Evolutionary conservation across 23 tunicate genomes (phyloP).

Genomic region (Trididemnum miniatum): DNA sequence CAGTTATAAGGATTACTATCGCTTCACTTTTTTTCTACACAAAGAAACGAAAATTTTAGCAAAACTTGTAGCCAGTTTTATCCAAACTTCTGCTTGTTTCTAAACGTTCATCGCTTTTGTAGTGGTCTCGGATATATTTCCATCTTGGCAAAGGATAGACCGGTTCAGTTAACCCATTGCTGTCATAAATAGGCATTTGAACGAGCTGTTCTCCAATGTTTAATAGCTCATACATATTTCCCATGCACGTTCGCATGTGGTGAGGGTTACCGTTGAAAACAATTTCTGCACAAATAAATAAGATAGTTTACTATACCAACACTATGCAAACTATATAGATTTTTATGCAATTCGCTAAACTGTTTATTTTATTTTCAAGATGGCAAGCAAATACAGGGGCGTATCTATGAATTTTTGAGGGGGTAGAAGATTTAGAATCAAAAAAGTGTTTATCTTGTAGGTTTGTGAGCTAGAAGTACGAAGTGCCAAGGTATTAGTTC

Average conservation of each 20-base stretch:
- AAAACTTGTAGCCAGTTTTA: too few species aligned
- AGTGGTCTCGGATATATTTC: constrained; percentile 1
- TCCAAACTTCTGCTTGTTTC: too few species aligned
- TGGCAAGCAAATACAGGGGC: too few species aligned
- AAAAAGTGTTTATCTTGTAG: too few species aligned
- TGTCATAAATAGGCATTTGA: constrained; percentile 22
- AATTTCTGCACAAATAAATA: constrained; percentile 16
- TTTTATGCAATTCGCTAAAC: background rate
- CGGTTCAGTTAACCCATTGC: background rate
- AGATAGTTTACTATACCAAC: too few species aligned
- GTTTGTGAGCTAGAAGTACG: too few species aligned
- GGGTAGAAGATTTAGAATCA: too few species aligned
- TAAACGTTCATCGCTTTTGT: constrained; percentile 10
- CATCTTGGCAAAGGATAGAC: constrained; percentile 41
- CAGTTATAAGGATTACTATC: too few species aligned
- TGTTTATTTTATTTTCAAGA: background rate
- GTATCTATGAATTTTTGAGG: too few species aligned
- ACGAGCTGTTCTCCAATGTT: constrained; percentile 54
- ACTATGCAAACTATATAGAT: background rate
- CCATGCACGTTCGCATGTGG: constrained; percentile 55
- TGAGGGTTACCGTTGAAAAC: constrained; percentile 39
- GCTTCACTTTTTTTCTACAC: too few species aligned
- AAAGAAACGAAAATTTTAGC: too few species aligned
- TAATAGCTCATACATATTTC: constrained; percentile 55
- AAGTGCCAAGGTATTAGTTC: too few species aligned